phyloP scores from a whole-genome alignment of 2,888 invertebrate genomes.

The Caenorhabditis sinica region DNA sequence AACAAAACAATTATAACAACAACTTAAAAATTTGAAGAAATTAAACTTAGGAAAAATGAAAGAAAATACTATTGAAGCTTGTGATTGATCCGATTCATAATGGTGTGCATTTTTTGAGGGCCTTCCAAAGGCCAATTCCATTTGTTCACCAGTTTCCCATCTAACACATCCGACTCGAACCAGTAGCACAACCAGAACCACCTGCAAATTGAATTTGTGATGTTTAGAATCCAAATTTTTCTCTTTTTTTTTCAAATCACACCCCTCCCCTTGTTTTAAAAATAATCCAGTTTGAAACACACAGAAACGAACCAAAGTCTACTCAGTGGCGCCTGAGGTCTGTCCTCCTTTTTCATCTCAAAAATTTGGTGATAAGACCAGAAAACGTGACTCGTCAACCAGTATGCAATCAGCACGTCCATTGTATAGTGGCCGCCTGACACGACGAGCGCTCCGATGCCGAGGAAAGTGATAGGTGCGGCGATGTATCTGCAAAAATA shows the following conservation, averaged over 20 bases:
- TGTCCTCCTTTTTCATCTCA: constrained; percentile 76
- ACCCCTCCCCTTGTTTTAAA: not conserved
- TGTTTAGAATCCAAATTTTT: not conserved
- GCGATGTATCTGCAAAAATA: constrained; percentile 77
- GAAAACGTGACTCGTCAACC: constrained; percentile 83
- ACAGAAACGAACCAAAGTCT: constrained; percentile 75
- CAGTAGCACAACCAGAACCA: constrained; percentile 83
- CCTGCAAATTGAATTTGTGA: constrained; percentile 59
- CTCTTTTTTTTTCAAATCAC: not conserved
- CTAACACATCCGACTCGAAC: constrained; percentile 81
- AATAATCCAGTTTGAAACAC: constrained; percentile 1
- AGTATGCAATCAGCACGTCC: constrained; percentile 83
- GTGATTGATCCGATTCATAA: constrained; percentile 70
- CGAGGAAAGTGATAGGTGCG: constrained; percentile 82
- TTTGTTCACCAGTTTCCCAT: constrained; percentile 78
- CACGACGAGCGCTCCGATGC: constrained; percentile 82
- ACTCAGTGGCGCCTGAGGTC: constrained; percentile 76
- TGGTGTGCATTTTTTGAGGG: constrained; percentile 67
- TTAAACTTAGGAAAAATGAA: constrained; percentile 12
- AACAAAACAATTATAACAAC: constrained; percentile 1
- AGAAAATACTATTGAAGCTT: constrained; percentile 60
- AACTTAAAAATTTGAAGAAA: not conserved
- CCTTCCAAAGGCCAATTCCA: constrained; percentile 80
- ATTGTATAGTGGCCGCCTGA: constrained; percentile 83
- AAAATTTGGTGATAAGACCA: constrained; percentile 93